Evolutionary conservation across 2,888 invertebrate species (phyloP).

Genomic region (Vesta saturnalis): DNA sequence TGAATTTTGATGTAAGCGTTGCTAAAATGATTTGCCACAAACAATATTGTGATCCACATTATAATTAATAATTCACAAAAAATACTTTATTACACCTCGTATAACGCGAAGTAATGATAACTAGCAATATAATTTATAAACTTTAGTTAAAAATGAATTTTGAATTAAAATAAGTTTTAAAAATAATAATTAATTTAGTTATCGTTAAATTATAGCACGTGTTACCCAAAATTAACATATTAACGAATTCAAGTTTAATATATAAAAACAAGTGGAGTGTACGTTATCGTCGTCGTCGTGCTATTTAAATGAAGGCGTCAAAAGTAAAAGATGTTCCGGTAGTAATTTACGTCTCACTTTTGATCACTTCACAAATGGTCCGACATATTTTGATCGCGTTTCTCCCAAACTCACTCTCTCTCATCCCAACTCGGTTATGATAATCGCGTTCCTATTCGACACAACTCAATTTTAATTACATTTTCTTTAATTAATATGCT

Average conservation of each 20-base stretch:
- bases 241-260: constrained; percentile 58
- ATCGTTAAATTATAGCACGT: too few species aligned
- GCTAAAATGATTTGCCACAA: too few species aligned
- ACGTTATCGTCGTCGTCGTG: constrained; percentile 52
- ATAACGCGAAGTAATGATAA: too few species aligned
- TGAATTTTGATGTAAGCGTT: too few species aligned
- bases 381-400: constrained; percentile 53
- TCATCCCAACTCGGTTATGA: constrained; percentile 55
- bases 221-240: constrained; percentile 49
- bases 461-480: constrained; percentile 65
- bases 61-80: too few species aligned
- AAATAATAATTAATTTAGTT: too few species aligned
- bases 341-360: constrained; percentile 60
- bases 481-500: constrained; percentile 67
- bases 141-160: too few species aligned
- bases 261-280: constrained; percentile 58
- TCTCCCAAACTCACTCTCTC: constrained; percentile 31
- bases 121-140: too few species aligned
- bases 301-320: constrained; percentile 59
- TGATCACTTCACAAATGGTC: constrained; percentile 58
- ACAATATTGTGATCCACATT: too few species aligned
- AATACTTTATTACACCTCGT: too few species aligned
- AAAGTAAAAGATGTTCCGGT: constrained; percentile 58
- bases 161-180: too few species aligned
- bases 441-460: constrained; percentile 62